Base-by-base conservation (phyloP, 2,113 vertebrate genomes). In the Gobio gobio region DNA sequence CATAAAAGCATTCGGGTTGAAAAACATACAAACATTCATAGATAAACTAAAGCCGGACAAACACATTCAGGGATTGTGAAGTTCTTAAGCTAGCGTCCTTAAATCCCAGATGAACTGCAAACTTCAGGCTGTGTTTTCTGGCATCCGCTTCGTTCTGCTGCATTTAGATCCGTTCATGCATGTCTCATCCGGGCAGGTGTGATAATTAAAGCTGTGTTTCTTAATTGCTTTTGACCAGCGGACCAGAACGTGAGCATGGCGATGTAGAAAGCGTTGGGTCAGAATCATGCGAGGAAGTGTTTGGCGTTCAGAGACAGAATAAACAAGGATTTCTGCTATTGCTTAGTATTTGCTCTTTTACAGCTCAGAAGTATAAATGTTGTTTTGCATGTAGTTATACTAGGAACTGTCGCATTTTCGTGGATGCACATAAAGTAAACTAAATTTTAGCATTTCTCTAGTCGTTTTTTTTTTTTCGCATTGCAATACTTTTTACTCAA, bases 151-250 rank as follows among this genome's bases (percentile, higher is more conserved):
- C 29, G 47, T 80, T 79, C 43, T 12, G 40, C 36, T n/a, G 45
- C 20, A 45, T 72, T 63, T 45, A 3, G 14, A 83, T 20, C 45
- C 26, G 16, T 20, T 36, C 88, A 78, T 86, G 86, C 81, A 61
- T 40, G 70, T 58, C 84, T 14, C 83, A 59, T 6, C 70, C n/a
- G 36, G 56, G 40, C 45, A 43, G 64, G 76, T 82, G 54, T 86
- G 81, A 89, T 89, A 74, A 89, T 89, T 87, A 87, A 87, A 89
- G 56, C 61, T 2, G 1, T 76, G 84, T 89, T 85, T 87, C 82
- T 77, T 78, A 86, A 89, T 87, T 87, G 84, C 76, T 75, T 89
- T 84, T 86, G 86, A 83, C 45, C 63, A 72, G 54, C 10, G 12
- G 72, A 84, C 81, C 77, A 78, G 70, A 87, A 84, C 72, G 1